Evolutionary conservation across 2,888 invertebrate species (phyloP).

Genomic region (Phorcus lineatus): DNA sequence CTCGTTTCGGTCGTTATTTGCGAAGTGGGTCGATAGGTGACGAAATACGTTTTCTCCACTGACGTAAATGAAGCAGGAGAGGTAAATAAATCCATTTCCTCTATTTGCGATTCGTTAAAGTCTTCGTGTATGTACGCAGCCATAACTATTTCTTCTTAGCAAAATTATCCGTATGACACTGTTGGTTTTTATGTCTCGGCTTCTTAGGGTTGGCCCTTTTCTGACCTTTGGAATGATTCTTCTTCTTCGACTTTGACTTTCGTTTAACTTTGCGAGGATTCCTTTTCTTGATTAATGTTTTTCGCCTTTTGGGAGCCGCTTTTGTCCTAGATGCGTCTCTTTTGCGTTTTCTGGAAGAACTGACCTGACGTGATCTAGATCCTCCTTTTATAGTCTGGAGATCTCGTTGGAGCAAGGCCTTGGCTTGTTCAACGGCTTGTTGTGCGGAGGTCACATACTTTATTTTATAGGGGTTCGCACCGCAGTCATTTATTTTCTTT

Average conservation of each 20-base stretch:
- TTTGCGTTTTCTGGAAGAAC: not conserved
- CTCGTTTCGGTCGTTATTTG: constrained; percentile 22
- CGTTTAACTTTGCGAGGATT: not conserved
- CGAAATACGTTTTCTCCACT: constrained; percentile 30
- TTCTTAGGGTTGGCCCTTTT: not conserved
- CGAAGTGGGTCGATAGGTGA: constrained; percentile 30
- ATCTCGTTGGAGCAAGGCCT: not conserved
- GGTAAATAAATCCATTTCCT: constrained; percentile 33
- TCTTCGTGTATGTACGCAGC: not conserved
- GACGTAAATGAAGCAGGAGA: constrained; percentile 25
- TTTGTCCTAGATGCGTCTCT: not conserved
- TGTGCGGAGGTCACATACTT: not conserved
- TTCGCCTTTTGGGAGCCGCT: not conserved
- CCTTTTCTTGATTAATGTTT: too few species aligned
- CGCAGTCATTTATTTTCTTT: not conserved
- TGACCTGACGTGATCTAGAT: not conserved
- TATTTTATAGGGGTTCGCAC: not conserved
- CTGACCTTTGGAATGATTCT: not conserved
- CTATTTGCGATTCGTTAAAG: not conserved
- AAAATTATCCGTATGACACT: not conserved
- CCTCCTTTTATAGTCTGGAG: constrained; percentile 5
- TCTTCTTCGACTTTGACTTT: not conserved
- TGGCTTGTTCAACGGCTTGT: not conserved
- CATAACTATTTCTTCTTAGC: not conserved
- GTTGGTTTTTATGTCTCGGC: not conserved